Base-by-base conservation (phyloP, 1,140 invertebrate species). In the Himalopsyche phryganea region DNA sequence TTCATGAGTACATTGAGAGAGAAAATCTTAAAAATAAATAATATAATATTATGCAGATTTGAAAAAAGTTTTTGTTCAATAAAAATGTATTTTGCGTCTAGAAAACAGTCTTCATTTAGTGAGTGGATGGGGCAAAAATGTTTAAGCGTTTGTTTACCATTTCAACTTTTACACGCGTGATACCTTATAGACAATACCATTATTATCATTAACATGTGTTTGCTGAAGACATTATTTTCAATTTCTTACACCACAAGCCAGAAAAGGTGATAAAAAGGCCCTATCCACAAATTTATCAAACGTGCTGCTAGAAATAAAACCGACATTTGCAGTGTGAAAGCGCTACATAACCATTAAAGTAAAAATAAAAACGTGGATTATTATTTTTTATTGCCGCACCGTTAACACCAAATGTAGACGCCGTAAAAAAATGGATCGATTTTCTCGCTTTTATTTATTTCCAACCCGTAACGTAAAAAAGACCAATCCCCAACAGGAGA, bases 381-480 rank as follows among this genome's bases (percentile, higher is more conserved):
- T 38, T 17, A 51, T 40, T 32, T 28, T 51, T 51, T 51, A 40
- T 33, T 18, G 18, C 49, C 33, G 14, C 35, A 36, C 28, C 35
- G 49, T 51, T 51, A 51, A 38, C 49, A 51, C 49, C 49, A 51
- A 51, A 51, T 40, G 38, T 20, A 18, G 49, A 4, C 49, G 14
- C 17, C 49, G 15, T 51, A 36, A 40, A 51, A 49, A 40, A 15
- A 40, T 15, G 11, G n/a, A 15, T n/a, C 15, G 11, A n/a, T n/a
- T n/a, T 13, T n/a, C 38, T 11, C 15, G 11, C 15, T 40, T 40
- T 40, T 40, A 40, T 40, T 40, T 40, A 13, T 40, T 40, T 40
- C 38, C 4, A 4, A 3, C n/a, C 38, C 11, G 11, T 6, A 40
- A 40, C 15, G 38, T 5, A 40, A 40, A 13, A 40, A 40, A 13